Conservation (phyloP, 2,113 vertebrate species). For the Petaurus breviceps region DNA sequence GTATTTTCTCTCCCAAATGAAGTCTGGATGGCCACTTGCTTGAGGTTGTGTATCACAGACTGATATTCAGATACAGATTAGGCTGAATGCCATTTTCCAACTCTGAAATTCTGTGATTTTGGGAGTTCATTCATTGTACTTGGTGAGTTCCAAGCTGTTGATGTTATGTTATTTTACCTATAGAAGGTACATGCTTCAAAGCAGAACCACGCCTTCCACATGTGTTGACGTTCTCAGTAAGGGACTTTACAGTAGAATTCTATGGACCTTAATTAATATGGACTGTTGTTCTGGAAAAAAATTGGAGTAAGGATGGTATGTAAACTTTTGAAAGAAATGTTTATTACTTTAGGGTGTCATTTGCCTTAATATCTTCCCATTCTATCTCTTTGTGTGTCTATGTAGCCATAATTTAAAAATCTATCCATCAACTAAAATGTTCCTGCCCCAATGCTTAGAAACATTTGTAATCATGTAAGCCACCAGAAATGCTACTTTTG, state of each 20-base stretch:
- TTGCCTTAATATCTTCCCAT: not conserved
- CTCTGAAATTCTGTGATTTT: not conserved
- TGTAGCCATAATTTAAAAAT: not conserved
- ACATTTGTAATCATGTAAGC: constrained; percentile 14
- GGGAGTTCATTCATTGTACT: not conserved
- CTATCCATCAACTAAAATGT: not conserved
- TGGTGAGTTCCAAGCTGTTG: not conserved
- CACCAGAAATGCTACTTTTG: constrained; percentile 9
- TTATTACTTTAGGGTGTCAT: not conserved
- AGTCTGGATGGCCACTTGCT: not conserved
- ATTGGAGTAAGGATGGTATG: not conserved
- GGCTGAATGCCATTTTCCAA: not conserved
- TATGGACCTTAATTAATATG: not conserved
- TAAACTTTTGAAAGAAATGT: not conserved
- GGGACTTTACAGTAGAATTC: not conserved
- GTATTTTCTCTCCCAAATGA: not conserved
- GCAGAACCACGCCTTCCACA: not conserved
- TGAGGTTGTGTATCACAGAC: not conserved
- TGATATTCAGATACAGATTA: not conserved
- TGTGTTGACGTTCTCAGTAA: not conserved
- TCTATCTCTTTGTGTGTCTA: not conserved
- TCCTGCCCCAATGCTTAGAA: not conserved
- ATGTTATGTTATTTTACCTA: not conserved
- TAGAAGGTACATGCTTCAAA: not conserved
- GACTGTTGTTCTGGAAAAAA: not conserved